Percentiles rank a stretch among this genome's conserved stretches.
Evolutionary conservation across 2,113 vertebrate genomes (phyloP).

Genomic region (Corythoichthys intestinalis): DNA sequence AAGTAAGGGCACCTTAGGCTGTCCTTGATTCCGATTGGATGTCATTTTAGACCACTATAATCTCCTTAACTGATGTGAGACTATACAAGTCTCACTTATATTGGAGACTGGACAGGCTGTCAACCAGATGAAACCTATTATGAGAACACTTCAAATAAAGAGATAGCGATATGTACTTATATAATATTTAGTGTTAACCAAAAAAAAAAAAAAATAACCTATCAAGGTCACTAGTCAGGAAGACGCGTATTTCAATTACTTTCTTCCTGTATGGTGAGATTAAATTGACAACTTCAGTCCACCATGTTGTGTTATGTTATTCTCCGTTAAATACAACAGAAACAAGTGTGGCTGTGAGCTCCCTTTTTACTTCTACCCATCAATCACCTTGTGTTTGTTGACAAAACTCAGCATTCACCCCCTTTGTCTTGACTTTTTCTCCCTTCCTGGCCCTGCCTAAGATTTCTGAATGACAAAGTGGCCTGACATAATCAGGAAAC

Average conservation of each 20-base stretch:
- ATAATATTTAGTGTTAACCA: neutral
- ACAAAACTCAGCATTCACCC: conserved; percentile 10
- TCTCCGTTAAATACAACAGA: conserved; percentile 10
- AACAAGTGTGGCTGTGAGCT: conserved; percentile 1
- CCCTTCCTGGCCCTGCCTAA: neutral
- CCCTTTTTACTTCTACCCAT: conserved; percentile 2
- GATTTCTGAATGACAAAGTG: neutral
- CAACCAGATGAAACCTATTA: conserved; percentile 48
- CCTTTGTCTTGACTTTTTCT: conserved; percentile 6
- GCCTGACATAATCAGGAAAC: neutral
- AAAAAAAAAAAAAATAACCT: neutral
- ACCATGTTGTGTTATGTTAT: conserved; percentile 36
- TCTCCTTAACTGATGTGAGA: conserved; percentile 60
- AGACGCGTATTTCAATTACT: neutral
- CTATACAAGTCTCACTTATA: conserved; percentile 8
- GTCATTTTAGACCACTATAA: conserved; percentile 58
- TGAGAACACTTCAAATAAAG: conserved; percentile 52
- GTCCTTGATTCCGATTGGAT: conserved; percentile 48
- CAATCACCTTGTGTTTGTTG: conserved; percentile 9
- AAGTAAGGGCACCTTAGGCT: conserved; percentile 27
- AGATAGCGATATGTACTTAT: neutral
- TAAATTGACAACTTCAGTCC: neutral
- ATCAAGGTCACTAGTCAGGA: neutral
- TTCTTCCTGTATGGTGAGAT: neutral
- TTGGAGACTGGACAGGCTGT: conserved; percentile 15